These are phyloP conservation scores for Bimastos eiseni DNA, from an alignment of 2,888 invertebrate genomes.

Conservation along the genomic window DNA sequence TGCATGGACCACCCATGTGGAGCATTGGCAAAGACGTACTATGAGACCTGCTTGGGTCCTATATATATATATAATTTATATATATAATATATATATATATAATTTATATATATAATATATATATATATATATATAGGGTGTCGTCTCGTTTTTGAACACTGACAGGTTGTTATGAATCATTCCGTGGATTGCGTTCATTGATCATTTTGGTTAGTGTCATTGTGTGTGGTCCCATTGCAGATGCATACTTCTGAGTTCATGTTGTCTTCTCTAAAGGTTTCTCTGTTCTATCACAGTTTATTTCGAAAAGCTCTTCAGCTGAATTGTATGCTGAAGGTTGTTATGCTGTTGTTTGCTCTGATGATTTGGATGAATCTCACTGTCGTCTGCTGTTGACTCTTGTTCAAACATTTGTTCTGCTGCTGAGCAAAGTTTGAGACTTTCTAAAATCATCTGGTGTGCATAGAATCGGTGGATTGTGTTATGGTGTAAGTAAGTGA, in stretches of 20 bases:
- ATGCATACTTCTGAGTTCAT: background rate
- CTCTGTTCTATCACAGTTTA: slow-evolving; percentile 6
- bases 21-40: background rate
- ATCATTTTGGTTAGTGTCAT: slow-evolving; percentile 13
- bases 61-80: too few species aligned
- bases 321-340: background rate
- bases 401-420: background rate
- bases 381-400: background rate
- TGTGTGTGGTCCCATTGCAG: background rate
- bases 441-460: background rate
- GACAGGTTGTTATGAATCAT: background rate
- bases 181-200: background rate
- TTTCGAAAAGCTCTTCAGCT: background rate
- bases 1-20: background rate
- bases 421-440: slow-evolving; percentile 5
- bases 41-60: background rate
- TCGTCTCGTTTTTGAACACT: background rate
- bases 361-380: background rate
- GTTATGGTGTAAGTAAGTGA: background rate
- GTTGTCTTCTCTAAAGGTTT: background rate
- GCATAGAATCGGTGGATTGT: background rate
- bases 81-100: too few species aligned
- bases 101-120: too few species aligned
- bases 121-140: background rate
- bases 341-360: background rate